Conservation (phyloP, 2,797 vertebrate genomes). For the Dendrocincla fuliginosa region DNA sequence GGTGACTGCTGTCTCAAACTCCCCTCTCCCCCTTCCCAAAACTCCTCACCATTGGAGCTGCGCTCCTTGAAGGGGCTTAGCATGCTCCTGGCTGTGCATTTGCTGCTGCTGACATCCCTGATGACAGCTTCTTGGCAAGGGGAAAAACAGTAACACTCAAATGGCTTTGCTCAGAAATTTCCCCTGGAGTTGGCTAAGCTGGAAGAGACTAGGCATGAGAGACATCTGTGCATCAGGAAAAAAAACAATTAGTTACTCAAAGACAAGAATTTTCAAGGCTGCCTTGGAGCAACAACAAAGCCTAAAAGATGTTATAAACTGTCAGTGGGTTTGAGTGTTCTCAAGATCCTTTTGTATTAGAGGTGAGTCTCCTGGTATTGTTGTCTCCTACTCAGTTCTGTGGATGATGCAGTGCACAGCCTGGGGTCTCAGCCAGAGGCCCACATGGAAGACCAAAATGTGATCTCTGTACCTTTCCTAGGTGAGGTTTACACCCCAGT, state of each 20-base stretch:
- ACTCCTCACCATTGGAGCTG: not conserved
- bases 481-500: not conserved
- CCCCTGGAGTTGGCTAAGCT: not conserved
- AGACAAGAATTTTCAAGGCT: not conserved
- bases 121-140: too few relatives aligned
- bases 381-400: not conserved
- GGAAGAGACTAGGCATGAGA: not conserved
- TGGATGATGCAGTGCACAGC: not conserved
- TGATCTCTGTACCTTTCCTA: not conserved
- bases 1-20: not conserved
- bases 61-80: not conserved
- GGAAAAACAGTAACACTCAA: accelerated
- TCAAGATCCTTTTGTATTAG: not conserved
- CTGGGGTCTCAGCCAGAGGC: not conserved
- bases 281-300: not conserved
- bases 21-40: not conserved
- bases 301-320: not conserved
- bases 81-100: not conserved
- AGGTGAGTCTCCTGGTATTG: not conserved
- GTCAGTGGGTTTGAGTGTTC: not conserved
- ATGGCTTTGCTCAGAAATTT: not conserved
- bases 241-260: not conserved
- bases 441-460: not conserved
- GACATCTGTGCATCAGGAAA: not conserved
- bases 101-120: not conserved